A percentile compares a stretch with the other conserved stretches of the same genome.
Evolutionary conservation across 2,888 invertebrate genomes (phyloP).

Genomic region (Nematopogon swammerdamellus): DNA sequence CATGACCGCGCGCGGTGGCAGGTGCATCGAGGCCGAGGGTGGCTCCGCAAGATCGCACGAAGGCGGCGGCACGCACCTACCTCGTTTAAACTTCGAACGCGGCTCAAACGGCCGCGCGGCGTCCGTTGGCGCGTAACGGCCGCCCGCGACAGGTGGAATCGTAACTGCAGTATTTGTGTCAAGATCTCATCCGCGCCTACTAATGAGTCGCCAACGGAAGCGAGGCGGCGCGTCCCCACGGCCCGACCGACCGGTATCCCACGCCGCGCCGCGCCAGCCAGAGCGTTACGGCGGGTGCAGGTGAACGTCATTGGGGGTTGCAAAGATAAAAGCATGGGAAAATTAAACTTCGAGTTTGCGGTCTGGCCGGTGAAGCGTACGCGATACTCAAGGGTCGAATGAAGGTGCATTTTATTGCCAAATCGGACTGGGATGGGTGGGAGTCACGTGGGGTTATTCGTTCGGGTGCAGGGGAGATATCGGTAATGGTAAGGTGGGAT

Average conservation of each 20-base stretch:
- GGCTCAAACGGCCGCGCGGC: constrained; percentile 11
- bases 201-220: constrained; percentile 32
- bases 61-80: constrained; percentile 23
- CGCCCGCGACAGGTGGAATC: constrained; percentile 48
- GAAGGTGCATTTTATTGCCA: too few relatives aligned
- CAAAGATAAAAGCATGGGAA: not conserved
- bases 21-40: constrained; percentile 40
- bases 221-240: constrained; percentile 32
- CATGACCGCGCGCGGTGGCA: constrained; percentile 42
- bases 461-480: too few relatives aligned
- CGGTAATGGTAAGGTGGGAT: too few relatives aligned
- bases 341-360: not conserved
- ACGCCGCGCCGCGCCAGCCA: constrained; percentile 18
- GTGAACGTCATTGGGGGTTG: constrained; percentile 27
- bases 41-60: constrained; percentile 35
- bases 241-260: constrained; percentile 49
- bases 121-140: constrained; percentile 55
- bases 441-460: too few relatives aligned
- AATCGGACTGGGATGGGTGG: too few relatives aligned
- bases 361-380: too few relatives aligned
- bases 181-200: constrained; percentile 3
- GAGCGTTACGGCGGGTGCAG: constrained; percentile 17
- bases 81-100: constrained; percentile 36
- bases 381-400: too few relatives aligned
- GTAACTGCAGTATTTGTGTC: not conserved